Percentiles rank a stretch among this genome's conserved stretches.
Conservation (phyloP, 2,888 invertebrate species). For the Hirtodrosophila histrioides region DNA sequence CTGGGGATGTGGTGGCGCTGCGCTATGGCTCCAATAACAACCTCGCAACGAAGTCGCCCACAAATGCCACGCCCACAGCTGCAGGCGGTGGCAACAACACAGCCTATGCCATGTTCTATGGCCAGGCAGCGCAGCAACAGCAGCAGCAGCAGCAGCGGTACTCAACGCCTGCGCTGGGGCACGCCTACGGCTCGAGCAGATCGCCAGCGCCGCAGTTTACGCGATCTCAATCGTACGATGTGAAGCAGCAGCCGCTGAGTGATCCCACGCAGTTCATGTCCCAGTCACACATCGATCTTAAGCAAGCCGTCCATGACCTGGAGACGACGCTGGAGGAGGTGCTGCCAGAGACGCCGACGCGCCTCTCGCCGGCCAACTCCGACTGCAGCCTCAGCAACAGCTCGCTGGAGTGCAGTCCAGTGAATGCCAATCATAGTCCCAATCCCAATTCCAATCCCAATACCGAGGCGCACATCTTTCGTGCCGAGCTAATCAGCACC, state of each 20-base stretch:
- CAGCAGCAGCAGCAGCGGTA: slow-evolving; percentile 68
- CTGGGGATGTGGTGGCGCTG: slow-evolving; percentile 72
- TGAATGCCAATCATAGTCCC: slow-evolving; percentile 36
- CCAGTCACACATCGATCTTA: slow-evolving; percentile 83
- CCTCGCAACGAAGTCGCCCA: slow-evolving; percentile 66
- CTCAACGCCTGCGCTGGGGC: slow-evolving; percentile 79
- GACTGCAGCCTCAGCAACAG: slow-evolving; percentile 82
- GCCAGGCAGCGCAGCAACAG: slow-evolving; percentile 35
- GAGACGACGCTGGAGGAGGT: slow-evolving; percentile 82
- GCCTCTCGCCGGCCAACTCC: slow-evolving; percentile 83
- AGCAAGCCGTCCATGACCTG: slow-evolving; percentile 83
- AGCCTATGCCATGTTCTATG: slow-evolving; percentile 68
- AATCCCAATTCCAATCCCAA: slow-evolving; percentile 34
- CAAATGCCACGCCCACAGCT: slow-evolving; percentile 53
- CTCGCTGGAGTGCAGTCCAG: slow-evolving; percentile 68
- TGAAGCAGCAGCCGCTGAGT: slow-evolving; percentile 69
- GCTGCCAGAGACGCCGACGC: slow-evolving; percentile 50
- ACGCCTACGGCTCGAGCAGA: slow-evolving; percentile 57
- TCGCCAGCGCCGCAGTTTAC: slow-evolving; percentile 68
- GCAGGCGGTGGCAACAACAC: slow-evolving; percentile 27
- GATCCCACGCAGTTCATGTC: slow-evolving; percentile 77
- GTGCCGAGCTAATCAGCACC: slow-evolving; percentile 83
- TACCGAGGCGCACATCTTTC: slow-evolving; percentile 76
- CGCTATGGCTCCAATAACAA: slow-evolving; percentile 83
- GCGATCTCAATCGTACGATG: slow-evolving; percentile 83